phyloP scores from a whole-genome alignment of 2,797 vertebrate species.

The Pelodytes ibericus region DNA sequence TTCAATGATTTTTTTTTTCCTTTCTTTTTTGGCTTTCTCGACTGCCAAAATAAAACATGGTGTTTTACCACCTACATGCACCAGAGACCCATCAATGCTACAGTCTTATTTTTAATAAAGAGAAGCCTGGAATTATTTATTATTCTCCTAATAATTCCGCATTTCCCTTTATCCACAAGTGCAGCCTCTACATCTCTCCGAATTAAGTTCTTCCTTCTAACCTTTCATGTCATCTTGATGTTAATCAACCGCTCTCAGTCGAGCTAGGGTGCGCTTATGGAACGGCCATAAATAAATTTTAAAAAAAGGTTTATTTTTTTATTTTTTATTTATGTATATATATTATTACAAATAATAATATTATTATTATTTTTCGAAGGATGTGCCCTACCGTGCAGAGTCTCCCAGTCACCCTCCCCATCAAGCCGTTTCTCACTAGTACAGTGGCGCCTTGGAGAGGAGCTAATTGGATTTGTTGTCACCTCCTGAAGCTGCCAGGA shows the following conservation, averaged over 20 bases:
- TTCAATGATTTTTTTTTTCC: too few species aligned
- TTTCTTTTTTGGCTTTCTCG: conserved; percentile 52
- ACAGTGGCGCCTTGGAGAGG: conserved; percentile 87
- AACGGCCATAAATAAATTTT: too few species aligned
- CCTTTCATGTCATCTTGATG: too few species aligned
- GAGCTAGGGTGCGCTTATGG: too few species aligned
- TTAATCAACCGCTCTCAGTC: conserved; percentile 47
- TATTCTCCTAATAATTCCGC: too few species aligned
- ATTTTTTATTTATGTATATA: too few species aligned
- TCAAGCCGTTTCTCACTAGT: conserved; percentile 78
- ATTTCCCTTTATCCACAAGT: too few species aligned
- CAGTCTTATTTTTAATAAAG: conserved; percentile 36
- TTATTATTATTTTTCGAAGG: conserved; percentile 59
- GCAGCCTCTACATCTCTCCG: too few species aligned
- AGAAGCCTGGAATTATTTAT: conserved; percentile 23
- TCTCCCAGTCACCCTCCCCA: conserved; percentile 75
- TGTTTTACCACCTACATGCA: conserved; percentile 46
- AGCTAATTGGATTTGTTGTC: conserved; percentile 99
- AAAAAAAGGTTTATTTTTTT: too few species aligned
- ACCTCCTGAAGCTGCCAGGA: conserved; percentile 96
- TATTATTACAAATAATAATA: conserved; percentile 35
- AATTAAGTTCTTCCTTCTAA: too few species aligned
- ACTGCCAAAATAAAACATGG: conserved; percentile 50
- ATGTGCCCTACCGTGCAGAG: conserved; percentile 74
- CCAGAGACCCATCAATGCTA: conserved; percentile 54